Percentiles rank a stretch among this genome's conserved stretches.
Evolutionary conservation across 2,113 vertebrate species (phyloP).

Genomic region (Dicerorhinus sumatrensis): DNA sequence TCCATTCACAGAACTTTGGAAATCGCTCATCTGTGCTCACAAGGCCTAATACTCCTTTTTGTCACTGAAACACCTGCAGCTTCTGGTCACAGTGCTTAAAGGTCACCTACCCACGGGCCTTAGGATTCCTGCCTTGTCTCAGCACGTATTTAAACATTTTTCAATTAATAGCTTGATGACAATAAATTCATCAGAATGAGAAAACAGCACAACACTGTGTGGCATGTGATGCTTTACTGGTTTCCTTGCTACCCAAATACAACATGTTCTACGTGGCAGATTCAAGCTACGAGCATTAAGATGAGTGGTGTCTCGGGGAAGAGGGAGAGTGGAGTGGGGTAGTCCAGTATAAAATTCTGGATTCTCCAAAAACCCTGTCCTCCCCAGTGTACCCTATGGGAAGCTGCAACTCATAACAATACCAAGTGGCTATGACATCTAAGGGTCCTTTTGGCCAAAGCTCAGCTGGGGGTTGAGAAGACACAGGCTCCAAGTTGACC

Average conservation of each 20-base stretch:
- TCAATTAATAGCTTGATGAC: not conserved
- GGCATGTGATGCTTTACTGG: not conserved
- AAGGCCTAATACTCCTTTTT: not conserved
- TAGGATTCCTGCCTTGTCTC: not conserved
- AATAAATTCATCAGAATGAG: not conserved
- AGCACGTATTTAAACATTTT: not conserved
- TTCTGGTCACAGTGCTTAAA: not conserved
- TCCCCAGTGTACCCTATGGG: not conserved
- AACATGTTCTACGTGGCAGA: not conserved
- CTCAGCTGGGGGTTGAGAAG: not conserved
- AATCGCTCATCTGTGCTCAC: not conserved
- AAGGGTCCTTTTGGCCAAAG: not conserved
- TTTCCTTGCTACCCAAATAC: not conserved
- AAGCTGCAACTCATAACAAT: not conserved
- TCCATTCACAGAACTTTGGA: not conserved
- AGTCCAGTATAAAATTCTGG: not conserved
- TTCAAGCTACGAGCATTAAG: not conserved
- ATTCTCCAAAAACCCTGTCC: not conserved
- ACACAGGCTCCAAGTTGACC: not conserved
- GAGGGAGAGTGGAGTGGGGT: rapidly evolving
- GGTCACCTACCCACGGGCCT: not conserved
- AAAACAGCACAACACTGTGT: not conserved
- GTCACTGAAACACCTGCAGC: not conserved
- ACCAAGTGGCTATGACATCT: not conserved
- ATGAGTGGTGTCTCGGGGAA: not conserved